phyloP scores from a whole-genome alignment of 2,888 invertebrate species.

The Cephus pulcher region DNA sequence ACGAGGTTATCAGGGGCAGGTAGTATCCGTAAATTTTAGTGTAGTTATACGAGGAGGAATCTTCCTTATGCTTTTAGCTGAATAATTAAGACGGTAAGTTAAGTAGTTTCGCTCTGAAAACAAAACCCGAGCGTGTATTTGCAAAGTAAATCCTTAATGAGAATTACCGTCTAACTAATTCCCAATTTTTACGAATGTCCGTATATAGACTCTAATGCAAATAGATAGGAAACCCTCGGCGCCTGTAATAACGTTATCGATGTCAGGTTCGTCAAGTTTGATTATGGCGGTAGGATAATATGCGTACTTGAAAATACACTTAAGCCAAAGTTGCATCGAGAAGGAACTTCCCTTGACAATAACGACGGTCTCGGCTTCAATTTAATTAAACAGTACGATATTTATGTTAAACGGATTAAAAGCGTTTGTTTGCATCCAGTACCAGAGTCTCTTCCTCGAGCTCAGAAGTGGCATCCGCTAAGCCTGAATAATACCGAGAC shows the following conservation, averaged over 20 bases:
- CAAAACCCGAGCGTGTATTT: slow-evolving; percentile 38
- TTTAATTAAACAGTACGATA: slow-evolving; percentile 49
- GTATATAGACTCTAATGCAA: no score
- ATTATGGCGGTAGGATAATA: no score
- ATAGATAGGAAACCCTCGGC: no score
- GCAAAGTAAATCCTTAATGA: slow-evolving; percentile 30
- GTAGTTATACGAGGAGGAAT: no score
- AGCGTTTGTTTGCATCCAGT: slow-evolving; percentile 46
- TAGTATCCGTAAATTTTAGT: no score
- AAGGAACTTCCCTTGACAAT: no score
- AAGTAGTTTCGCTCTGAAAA: slow-evolving; percentile 31
- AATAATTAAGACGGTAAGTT: slow-evolving; percentile 37
- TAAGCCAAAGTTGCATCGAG: no score
- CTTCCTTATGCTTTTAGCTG: slow-evolving; percentile 17
- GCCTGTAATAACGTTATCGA: no score
- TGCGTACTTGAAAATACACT: no score
- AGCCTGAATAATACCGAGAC: slow-evolving; percentile 51
- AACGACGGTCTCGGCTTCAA: slow-evolving; percentile 20
- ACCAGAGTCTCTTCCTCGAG: slow-evolving; percentile 4
- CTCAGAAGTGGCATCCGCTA: slow-evolving; percentile 35
- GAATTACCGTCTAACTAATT: slow-evolving; percentile 25
- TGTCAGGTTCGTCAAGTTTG: no score
- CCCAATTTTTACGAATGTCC: no score
- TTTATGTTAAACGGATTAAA: slow-evolving; percentile 57
- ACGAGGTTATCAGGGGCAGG: no score